Evolutionary conservation across 53 echinoderm and acorn worm genomes (phyloP), one percentile per base, ranked within the genome.

Genomic region (Stichopus horrens): DNA sequence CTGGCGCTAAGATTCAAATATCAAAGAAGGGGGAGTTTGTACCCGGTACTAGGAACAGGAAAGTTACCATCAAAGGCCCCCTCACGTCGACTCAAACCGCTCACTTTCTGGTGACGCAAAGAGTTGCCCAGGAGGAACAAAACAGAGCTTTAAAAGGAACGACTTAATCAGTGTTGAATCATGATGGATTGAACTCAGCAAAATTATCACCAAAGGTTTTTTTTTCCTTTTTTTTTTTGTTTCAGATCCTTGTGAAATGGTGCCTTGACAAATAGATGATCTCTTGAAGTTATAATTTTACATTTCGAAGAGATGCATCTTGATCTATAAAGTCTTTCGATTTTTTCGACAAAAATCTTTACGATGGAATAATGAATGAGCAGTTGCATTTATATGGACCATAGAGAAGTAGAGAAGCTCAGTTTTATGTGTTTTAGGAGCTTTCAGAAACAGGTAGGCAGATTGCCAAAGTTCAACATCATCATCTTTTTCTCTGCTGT

Each of bases 11-110:
- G 88, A 97, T 97, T 58, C 98, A 97, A 80, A 97, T 97, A 76
- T 97, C 98, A 9, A 97, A 97, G 90, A 97, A 97, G 88, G 95
- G 95, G 79, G 98, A 97, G 86, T 97, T 95, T 76, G 90, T 97
- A 78, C 98, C 98, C 54, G 98, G 98, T 73, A 97, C 98, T 21
- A 94, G 98, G 65, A 97, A 97, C 88, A 88, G 98, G 88, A 95
- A 94, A 93, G 98, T 97, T 52, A 97, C 98, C n/a, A 97, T 97
- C 75, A 97, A 94, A 56, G 98, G 98, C 77, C 92, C 95, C 21
- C 90, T 92, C 4, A 93, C 90, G 19, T 94, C 95, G 87, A 92
- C 98, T 87, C 98, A 97, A 88, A 95, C 93, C 74, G 98, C 98
- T 68, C 95, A 97, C 90, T 97, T 92, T 92, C 93, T 97, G 22